Conservation (phyloP, 2,888 invertebrate genomes). For the Drosophila quinaria region DNA sequence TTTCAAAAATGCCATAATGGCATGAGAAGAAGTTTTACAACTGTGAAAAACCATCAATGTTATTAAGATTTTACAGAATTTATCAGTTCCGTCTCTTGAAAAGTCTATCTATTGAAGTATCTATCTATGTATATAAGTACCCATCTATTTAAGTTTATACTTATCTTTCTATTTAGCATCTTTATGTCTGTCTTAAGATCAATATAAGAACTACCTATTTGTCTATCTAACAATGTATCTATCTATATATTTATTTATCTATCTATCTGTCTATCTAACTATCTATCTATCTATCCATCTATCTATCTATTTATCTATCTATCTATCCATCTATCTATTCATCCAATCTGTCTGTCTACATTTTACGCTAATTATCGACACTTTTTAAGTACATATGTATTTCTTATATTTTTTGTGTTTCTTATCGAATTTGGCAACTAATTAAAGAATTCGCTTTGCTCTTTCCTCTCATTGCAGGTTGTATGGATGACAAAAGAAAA, state of each 20-base stretch:
- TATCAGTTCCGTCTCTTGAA: neutral
- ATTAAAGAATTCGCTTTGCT: constrained; percentile 36
- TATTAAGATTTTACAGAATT: too few species aligned
- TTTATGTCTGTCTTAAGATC: neutral
- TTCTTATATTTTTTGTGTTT: constrained; percentile 6
- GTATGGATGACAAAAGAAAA: constrained; percentile 17
- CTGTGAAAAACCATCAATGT: too few species aligned
- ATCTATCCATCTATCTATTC: too few species aligned
- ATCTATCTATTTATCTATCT: neutral
- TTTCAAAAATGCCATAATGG: too few species aligned
- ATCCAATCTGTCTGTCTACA: neutral
- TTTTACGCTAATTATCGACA: constrained; percentile 14
- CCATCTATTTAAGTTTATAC: neutral
- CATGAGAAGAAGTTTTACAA: too few species aligned
- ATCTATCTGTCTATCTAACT: neutral
- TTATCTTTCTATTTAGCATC: neutral
- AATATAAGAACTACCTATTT: neutral
- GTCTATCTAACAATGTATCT: neutral
- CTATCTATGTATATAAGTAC: neutral
- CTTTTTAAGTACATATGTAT: constrained; percentile 3
- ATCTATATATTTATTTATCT: neutral
- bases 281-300: neutral
- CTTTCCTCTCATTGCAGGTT: constrained; percentile 48
- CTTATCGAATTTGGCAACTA: constrained; percentile 44
- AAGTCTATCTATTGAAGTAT: neutral